Evolutionary conservation across 2,113 vertebrate species (phyloP), one percentile per base, ranked within the genome.

Genomic region (Sprattus sprattus): DNA sequence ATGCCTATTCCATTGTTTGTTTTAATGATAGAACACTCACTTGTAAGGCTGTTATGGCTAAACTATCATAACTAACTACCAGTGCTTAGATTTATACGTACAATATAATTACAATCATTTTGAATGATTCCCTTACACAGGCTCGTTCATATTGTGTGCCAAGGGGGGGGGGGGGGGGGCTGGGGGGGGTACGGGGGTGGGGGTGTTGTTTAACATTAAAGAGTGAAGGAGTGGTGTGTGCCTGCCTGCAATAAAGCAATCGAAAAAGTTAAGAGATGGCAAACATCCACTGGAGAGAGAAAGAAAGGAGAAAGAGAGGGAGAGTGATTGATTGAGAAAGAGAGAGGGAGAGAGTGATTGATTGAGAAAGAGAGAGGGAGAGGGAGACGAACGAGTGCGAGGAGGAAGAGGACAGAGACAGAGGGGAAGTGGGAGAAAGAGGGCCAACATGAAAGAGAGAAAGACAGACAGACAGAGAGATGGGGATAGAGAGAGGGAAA

Each of bases 271-370:
- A 64, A 64, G 64, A 71, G 64, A 71, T 71, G 64, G 64, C 64
- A 28, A 87, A 80, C 85, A 78, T 71, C 71, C 25, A 71, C 82
- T 64, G 82, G 57, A 85, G 85, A 87, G 85, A 64, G 49, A 80
- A 44, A 32, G 78, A 22, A 39, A 49, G 5, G 47, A 52, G 64
- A 22, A 82, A 82, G 60, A 57, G 85, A 84, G 83, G 47, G 83
- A 22, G 80, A 85, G 10, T 25, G 64, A 71, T 71, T 71, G 32
- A 57, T 28, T 49, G 15, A 84, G 81, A 64, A 44, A 64, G 75
- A 57, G 32, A 82, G 81, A 75, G 28, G 6, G 4, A 67, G 78
- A 49, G 44, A 52, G 60, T 28, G 11, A 11, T 2, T 54, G 82
- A 28, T 39, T 39, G 52, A 84, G 78, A 83, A 47, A 85, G 75